These are phyloP conservation scores for Polypedilum vanderplanki DNA, from an alignment of 1,140 invertebrate species.

Conservation along the genomic window DNA sequence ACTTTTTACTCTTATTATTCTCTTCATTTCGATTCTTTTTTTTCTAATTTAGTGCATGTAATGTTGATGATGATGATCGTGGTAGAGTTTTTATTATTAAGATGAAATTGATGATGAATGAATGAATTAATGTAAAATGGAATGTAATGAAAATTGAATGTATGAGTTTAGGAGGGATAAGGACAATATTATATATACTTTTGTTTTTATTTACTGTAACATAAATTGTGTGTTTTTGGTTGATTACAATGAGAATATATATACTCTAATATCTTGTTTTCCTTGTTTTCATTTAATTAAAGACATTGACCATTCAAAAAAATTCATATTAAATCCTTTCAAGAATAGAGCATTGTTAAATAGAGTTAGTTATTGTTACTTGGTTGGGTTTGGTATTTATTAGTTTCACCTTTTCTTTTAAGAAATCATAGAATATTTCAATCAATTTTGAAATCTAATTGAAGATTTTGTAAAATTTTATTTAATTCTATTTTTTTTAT, in stretches of 20 bases:
- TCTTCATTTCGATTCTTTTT: neutral
- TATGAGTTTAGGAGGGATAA: too few species aligned
- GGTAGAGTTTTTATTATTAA: neutral
- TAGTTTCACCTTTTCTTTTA: too few species aligned
- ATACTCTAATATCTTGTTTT: too few species aligned
- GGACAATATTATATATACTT: neutral
- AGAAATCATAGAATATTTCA: too few species aligned
- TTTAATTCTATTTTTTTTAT: too few species aligned
- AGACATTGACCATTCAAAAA: conserved; percentile 13
- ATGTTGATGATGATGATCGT: neutral
- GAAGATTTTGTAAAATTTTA: too few species aligned
- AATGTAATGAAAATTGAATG: too few species aligned
- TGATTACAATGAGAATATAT: conserved; percentile 8
- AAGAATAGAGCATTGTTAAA: too few species aligned
- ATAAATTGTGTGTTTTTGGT: neutral
- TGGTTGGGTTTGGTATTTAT: too few species aligned
- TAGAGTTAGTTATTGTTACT: too few species aligned
- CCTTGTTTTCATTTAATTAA: neutral
- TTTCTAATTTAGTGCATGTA: neutral
- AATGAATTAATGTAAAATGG: too few species aligned
- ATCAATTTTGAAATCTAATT: too few species aligned
- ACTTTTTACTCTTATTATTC: neutral
- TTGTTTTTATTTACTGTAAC: neutral
- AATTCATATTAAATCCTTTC: neutral
- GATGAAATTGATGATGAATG: conserved; percentile 1